A percentile compares a stretch with the other conserved stretches of the same genome.
Conservation (phyloP, 1,140 invertebrate species). For the Phthorimaea operculella region DNA sequence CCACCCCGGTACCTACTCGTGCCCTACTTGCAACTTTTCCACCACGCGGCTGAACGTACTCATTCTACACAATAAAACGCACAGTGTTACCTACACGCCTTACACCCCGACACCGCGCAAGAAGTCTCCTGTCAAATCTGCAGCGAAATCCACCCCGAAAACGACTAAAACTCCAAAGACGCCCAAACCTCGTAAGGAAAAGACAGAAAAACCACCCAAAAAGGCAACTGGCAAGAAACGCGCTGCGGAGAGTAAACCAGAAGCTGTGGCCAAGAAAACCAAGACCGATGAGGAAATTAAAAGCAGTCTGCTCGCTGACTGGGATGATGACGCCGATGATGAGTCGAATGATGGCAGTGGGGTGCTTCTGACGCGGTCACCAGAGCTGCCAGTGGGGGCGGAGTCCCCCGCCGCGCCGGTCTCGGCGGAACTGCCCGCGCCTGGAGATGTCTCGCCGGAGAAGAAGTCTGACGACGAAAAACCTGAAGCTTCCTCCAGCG, state of each 20-base stretch:
- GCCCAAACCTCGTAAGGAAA: slow-evolving; percentile 42
- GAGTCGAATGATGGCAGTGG: slow-evolving; percentile 51
- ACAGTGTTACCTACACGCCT: slow-evolving; percentile 57
- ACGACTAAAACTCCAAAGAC: slow-evolving; percentile 41
- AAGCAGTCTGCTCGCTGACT: slow-evolving; percentile 63
- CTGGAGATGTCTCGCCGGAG: slow-evolving; percentile 17
- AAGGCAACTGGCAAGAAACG: slow-evolving; percentile 39
- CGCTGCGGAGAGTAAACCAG: slow-evolving; percentile 27
- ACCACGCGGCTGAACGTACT: slow-evolving; percentile 76
- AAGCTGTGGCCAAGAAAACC: slow-evolving; percentile 42
- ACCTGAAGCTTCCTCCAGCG: slow-evolving; percentile 38
- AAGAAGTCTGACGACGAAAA: slow-evolving; percentile 50
- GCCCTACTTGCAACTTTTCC: slow-evolving; percentile 73
- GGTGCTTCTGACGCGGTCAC: slow-evolving; percentile 39
- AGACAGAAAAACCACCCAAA: slow-evolving; percentile 27
- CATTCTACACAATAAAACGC: slow-evolving; percentile 75
- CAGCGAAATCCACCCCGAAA: slow-evolving; percentile 35
- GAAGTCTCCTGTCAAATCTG: slow-evolving; percentile 27
- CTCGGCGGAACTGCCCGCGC: slow-evolving; percentile 36
- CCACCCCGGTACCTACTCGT: slow-evolving; percentile 69
- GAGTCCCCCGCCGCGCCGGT: slow-evolving; percentile 50
- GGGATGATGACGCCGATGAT: slow-evolving; percentile 64
- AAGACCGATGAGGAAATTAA: slow-evolving; percentile 66
- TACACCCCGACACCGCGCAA: slow-evolving; percentile 59
- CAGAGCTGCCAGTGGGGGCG: slow-evolving; percentile 58